Evolutionary conservation across 2,888 invertebrate species (phyloP).

Genomic region (Pristionchus maxplancki): DNA sequence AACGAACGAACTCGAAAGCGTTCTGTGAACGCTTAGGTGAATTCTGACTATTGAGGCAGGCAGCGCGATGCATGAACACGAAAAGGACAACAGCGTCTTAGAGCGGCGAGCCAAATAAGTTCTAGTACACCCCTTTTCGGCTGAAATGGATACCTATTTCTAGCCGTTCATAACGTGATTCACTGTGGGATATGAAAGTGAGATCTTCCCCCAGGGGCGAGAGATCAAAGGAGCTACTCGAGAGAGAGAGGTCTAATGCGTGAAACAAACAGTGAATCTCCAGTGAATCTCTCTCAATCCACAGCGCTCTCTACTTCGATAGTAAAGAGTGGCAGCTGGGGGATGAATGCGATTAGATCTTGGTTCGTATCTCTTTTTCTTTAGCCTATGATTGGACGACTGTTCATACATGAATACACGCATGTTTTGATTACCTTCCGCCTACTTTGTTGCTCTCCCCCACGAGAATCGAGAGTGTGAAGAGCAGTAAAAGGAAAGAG

Average conservation of each 20-base stretch:
- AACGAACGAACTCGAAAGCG: neutral
- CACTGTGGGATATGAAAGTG: neutral
- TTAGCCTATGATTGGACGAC: too few relatives aligned
- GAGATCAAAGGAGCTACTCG: conserved; percentile 25
- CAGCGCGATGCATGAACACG: neutral
- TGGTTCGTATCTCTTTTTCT: neutral
- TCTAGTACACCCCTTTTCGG: too few relatives aligned
- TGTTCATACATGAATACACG: neutral
- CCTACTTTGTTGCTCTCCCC: neutral
- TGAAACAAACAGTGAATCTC: conserved; percentile 29
- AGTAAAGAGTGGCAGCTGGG: neutral
- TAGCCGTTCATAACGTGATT: too few relatives aligned
- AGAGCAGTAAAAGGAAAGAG: neutral
- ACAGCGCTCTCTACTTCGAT: neutral
- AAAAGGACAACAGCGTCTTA: neutral
- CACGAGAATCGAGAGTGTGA: neutral
- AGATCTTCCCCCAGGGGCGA: neutral
- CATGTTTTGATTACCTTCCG: neutral
- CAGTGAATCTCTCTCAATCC: neutral
- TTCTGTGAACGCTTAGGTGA: neutral
- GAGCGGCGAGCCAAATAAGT: too few relatives aligned
- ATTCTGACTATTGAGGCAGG: neutral
- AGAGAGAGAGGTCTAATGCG: conserved; percentile 18
- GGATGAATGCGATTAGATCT: neutral
- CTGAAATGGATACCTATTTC: too few relatives aligned